A percentile compares a stretch with the other conserved stretches of the same genome.
phyloP scores from a whole-genome alignment of 2,797 vertebrate genomes.

The Enteromius anoplus region DNA sequence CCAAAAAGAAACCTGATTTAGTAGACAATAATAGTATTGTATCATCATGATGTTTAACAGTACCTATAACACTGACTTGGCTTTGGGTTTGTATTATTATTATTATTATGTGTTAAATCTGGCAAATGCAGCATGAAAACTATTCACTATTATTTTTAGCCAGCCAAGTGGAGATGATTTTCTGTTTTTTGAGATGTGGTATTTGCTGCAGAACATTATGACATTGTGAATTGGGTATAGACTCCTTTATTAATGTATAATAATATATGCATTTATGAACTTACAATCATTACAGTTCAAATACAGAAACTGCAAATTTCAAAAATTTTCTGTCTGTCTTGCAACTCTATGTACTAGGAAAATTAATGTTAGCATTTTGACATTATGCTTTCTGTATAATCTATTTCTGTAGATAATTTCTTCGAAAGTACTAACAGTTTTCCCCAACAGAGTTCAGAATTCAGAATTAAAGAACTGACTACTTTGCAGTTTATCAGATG shows the following conservation, averaged over 20 bases:
- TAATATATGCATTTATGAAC: not conserved
- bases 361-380: not conserved
- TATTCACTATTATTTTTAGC: slow-evolving; percentile 9
- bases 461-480: not conserved
- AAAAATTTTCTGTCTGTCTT: not conserved
- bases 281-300: not conserved
- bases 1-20: slow-evolving; percentile 6
- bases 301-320: not conserved
- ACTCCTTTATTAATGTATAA: not conserved
- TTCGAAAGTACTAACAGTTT: not conserved
- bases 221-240: not conserved
- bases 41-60: not conserved
- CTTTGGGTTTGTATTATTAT: not conserved
- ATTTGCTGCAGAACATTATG: slow-evolving; percentile 2
- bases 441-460: not conserved
- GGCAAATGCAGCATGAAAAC: slow-evolving; percentile 30
- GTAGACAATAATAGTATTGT: not conserved
- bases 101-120: slow-evolving; percentile 39
- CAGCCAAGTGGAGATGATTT: slow-evolving; percentile 9
- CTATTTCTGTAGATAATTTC: not conserved
- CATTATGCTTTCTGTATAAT: not conserved
- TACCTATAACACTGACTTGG: not conserved
- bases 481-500: not conserved
- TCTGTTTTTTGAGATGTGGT: slow-evolving; percentile 17
- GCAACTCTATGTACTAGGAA: not conserved